A percentile compares a stretch with the other conserved stretches of the same genome.
These are phyloP conservation scores for Rhinopomastus cyanomelas DNA, from an alignment of 2,113 vertebrate species.

Conservation along the genomic window DNA sequence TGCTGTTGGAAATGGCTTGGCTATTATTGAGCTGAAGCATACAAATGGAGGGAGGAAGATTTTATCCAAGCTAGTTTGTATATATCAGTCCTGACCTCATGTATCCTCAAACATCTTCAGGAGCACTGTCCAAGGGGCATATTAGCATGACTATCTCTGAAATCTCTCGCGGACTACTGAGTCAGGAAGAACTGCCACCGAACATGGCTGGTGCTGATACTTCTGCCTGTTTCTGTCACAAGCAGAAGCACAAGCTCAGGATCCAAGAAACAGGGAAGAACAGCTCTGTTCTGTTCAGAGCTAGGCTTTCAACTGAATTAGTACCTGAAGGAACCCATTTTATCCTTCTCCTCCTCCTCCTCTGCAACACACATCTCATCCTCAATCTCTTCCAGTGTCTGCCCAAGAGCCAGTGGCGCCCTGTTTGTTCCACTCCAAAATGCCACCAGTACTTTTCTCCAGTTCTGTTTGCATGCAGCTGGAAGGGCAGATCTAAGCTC, in stretches of 20 bases:
- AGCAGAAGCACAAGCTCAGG: background rate
- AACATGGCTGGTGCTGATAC: background rate
- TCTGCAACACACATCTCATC: background rate
- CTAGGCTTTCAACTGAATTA: background rate
- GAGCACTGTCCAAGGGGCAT: background rate
- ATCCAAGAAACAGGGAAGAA: background rate
- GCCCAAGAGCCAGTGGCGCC: background rate
- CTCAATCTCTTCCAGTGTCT: background rate
- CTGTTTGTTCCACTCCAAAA: background rate
- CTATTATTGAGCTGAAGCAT: background rate
- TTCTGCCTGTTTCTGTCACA: background rate
- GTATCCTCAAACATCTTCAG: background rate
- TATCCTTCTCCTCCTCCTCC: background rate
- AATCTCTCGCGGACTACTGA: background rate
- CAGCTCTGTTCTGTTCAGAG: background rate
- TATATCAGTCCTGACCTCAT: background rate
- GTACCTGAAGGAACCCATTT: background rate
- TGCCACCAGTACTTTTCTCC: background rate
- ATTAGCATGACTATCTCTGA: accelerated
- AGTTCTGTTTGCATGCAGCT: background rate
- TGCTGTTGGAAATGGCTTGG: background rate
- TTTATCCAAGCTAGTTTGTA: background rate
- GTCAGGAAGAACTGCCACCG: background rate
- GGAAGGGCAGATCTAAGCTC: background rate
- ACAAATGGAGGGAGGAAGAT: background rate